phyloP scores from a whole-genome alignment of 2,797 vertebrate species.

The Hephaestus fuliginosus region DNA sequence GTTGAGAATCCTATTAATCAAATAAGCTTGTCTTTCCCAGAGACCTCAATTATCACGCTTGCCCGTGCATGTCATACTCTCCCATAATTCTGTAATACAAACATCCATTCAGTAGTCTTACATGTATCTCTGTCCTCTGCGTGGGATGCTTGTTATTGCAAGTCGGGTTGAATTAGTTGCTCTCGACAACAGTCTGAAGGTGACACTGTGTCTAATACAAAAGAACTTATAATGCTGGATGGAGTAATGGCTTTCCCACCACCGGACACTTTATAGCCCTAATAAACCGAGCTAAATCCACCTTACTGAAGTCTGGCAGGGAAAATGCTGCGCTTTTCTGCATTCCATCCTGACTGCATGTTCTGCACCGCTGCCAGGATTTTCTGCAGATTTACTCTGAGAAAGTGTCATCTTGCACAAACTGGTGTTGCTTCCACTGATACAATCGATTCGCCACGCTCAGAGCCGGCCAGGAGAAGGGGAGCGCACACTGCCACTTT shows the following conservation, averaged over 20 bases:
- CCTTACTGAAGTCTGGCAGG: slow-evolving; percentile 80
- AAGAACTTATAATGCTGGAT: slow-evolving; percentile 47
- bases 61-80: slow-evolving; percentile 36
- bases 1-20: slow-evolving; percentile 46
- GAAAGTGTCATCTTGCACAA: slow-evolving; percentile 90
- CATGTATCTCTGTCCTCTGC: neutral
- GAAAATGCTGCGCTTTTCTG: slow-evolving; percentile 58
- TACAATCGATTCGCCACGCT: slow-evolving; percentile 91
- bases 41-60: slow-evolving; percentile 43
- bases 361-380: slow-evolving; percentile 83
- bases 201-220: slow-evolving; percentile 50
- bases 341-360: slow-evolving; percentile 85
- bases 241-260: slow-evolving; percentile 80
- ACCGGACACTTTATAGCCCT: slow-evolving; percentile 79
- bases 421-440: slow-evolving; percentile 89
- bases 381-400: slow-evolving; percentile 87
- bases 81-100: slow-evolving; percentile 27
- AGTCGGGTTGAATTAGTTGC: slow-evolving; percentile 31
- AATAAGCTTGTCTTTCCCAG: slow-evolving; percentile 33
- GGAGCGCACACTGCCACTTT: slow-evolving; percentile 64
- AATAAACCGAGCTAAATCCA: slow-evolving; percentile 84
- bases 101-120: slow-evolving; percentile 16
- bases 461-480: slow-evolving; percentile 69
- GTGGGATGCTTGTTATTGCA: slow-evolving; percentile 20
- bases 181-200: slow-evolving; percentile 31